phyloP scores from a whole-genome alignment of 1,140 invertebrate genomes.

The Amyelois transitella region DNA sequence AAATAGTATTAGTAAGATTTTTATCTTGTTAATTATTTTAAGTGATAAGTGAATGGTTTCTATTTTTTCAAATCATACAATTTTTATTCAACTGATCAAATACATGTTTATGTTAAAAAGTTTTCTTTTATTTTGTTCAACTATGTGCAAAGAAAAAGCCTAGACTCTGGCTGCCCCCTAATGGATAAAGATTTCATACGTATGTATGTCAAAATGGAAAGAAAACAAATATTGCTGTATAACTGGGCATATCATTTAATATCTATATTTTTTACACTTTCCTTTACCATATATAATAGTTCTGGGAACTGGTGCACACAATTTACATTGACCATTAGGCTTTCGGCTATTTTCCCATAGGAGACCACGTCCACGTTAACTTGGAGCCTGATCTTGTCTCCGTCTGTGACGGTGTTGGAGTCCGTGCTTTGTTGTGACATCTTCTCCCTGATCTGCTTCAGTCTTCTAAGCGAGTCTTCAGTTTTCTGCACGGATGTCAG shows the following conservation, averaged over 20 bases:
- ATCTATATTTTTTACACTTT: conserved; percentile 71
- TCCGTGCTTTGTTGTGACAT: conserved; percentile 67
- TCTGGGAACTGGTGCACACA: conserved; percentile 56
- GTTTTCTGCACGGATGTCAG: conserved; percentile 95
- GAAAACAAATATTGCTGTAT: conserved; percentile 35
- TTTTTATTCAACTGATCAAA: conserved; percentile 73
- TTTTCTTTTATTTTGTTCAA: conserved; percentile 19
- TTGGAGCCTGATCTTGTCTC: conserved; percentile 95
- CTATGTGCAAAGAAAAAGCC: too few species aligned
- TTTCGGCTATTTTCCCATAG: conserved; percentile 62
- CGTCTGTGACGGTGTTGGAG: conserved; percentile 79
- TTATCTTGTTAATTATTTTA: conserved; percentile 70
- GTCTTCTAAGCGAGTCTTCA: conserved; percentile 90
- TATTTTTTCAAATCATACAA: conserved; percentile 74
- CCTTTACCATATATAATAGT: conserved; percentile 52
- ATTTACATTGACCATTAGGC: conserved; percentile 45
- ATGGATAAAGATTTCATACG: too few species aligned
- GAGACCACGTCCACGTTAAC: conserved; percentile 88
- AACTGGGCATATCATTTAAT: conserved; percentile 71
- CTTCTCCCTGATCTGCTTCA: conserved; percentile 89
- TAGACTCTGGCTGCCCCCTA: too few species aligned
- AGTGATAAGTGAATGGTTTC: conserved; percentile 73
- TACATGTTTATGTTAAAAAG: conserved; percentile 71
- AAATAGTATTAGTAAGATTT: conserved; percentile 74
- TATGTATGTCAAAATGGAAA: conserved; percentile 5